Conservation (phyloP, 2,113 vertebrate species). For the Myrmecophaga tridactyla region DNA sequence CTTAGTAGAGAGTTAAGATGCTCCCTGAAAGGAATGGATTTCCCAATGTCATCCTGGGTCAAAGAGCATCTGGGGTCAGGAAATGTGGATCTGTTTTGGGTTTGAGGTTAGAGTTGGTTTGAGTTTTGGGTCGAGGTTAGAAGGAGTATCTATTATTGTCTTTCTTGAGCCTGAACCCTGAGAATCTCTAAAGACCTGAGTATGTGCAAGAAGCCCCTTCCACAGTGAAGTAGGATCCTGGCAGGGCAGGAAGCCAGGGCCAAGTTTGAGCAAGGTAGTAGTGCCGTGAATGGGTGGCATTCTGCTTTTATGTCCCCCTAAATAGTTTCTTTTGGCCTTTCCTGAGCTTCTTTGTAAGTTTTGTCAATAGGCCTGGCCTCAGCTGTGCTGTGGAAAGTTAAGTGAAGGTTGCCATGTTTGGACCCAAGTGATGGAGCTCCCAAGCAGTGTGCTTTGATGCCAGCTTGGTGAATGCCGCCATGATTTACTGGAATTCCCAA, state of each 20-base stretch:
- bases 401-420: background rate
- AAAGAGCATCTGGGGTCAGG: background rate
- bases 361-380: background rate
- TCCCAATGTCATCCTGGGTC: background rate
- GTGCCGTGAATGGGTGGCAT: background rate
- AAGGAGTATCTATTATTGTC: background rate
- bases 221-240: background rate
- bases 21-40: slow-evolving; percentile 5
- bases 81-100: background rate
- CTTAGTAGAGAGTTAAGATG: background rate
- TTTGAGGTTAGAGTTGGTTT: too few relatives aligned
- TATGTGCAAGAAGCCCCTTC: background rate
- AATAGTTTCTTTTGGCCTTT: background rate
- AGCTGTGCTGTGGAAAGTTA: background rate
- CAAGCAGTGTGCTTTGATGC: background rate
- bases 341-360: background rate
- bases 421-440: background rate
- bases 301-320: background rate
- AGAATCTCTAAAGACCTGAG: background rate
- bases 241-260: background rate
- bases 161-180: background rate
- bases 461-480: background rate
- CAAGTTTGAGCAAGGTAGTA: background rate
- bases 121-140: background rate
- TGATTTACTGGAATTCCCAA: background rate